Conservation (phyloP, 1,140 invertebrate genomes). For the Grapholita molesta region DNA sequence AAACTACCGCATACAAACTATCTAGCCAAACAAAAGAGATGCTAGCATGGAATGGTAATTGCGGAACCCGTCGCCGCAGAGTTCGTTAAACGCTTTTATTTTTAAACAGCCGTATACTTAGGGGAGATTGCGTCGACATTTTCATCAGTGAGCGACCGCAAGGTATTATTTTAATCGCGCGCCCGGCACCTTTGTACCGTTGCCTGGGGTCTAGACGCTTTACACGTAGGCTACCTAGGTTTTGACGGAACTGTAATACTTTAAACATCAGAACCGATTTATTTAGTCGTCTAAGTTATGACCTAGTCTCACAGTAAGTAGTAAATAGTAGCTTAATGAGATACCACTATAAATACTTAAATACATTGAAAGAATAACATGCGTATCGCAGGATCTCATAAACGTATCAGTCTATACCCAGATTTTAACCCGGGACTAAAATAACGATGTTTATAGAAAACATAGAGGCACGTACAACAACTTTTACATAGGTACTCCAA, state of each 20-base stretch:
- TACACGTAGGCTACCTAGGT: background rate
- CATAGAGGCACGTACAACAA: no score
- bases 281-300: no score
- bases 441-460: no score
- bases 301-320: no score
- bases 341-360: no score
- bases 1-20: background rate
- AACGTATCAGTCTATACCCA: no score
- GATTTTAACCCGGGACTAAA: no score
- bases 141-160: slow-evolving; percentile 61
- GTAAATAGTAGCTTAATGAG: no score
- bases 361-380: no score
- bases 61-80: slow-evolving; percentile 45
- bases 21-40: slow-evolving; percentile 23
- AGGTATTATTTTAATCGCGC: slow-evolving; percentile 67
- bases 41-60: slow-evolving; percentile 16
- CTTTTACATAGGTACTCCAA: no score
- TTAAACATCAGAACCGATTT: background rate
- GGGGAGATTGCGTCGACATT: slow-evolving; percentile 59
- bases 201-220: background rate
- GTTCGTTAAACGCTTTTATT: slow-evolving; percentile 62
- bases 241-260: background rate
- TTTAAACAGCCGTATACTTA: slow-evolving; percentile 66
- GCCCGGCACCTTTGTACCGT: slow-evolving; percentile 38
- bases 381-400: no score